phyloP scores from a whole-genome alignment of 2,888 invertebrate species.

The Lingula anatina region DNA sequence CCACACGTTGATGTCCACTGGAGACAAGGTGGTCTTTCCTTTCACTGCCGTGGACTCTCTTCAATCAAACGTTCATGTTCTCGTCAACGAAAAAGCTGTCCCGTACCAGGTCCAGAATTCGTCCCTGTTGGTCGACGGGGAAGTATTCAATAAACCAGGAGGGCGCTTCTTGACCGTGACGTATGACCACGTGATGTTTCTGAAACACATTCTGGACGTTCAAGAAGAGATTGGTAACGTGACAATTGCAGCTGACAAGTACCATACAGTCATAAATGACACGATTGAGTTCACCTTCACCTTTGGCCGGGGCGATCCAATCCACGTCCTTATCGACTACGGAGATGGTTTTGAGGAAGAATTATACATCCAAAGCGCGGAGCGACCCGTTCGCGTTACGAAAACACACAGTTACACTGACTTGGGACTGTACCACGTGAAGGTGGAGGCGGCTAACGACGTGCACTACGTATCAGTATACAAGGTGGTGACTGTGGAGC shows the following conservation, averaged over 20 bases:
- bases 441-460: conserved; percentile 33
- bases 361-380: background rate
- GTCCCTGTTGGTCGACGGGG: background rate
- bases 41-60: conserved; percentile 14
- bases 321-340: background rate
- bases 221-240: background rate
- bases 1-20: conserved; percentile 17
- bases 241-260: background rate
- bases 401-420: conserved; percentile 23
- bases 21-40: conserved; percentile 9
- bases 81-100: conserved; percentile 11
- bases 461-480: conserved; percentile 22
- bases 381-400: background rate
- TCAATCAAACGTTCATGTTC: conserved; percentile 10
- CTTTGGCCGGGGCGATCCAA: background rate
- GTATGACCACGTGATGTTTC: background rate
- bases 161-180: background rate
- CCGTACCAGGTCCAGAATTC: background rate
- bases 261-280: background rate
- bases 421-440: conserved; percentile 43
- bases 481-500: conserved; percentile 32
- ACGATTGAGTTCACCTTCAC: background rate
- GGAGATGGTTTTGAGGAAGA: background rate
- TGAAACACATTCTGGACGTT: background rate
- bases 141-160: background rate